Evolutionary conservation across 2,797 vertebrate species (phyloP).

Genomic region (Poeciliopsis turneri): DNA sequence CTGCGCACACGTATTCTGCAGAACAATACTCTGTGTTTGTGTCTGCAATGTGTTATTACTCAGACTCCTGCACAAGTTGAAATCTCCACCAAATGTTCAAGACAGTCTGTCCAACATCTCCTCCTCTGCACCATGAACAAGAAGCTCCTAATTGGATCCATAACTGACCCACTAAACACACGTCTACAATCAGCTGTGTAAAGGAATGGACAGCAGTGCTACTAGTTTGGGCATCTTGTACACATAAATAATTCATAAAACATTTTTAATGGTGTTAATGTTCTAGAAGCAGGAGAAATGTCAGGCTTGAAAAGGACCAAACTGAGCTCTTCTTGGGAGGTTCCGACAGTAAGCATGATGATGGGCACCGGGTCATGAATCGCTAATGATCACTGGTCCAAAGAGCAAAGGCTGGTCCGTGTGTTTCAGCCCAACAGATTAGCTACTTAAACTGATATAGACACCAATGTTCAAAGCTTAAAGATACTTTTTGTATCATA

Average conservation of each 20-base stretch:
- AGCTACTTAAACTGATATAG: neutral
- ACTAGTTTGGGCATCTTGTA: neutral
- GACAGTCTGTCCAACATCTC: conserved; percentile 23
- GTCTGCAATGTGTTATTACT: conserved; percentile 54
- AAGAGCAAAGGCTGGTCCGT: neutral
- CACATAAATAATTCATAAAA: neutral
- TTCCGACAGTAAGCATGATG: neutral
- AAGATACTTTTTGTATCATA: neutral
- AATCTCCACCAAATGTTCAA: conserved; percentile 63
- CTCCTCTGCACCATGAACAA: conserved; percentile 53
- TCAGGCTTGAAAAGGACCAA: neutral
- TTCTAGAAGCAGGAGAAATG: neutral
- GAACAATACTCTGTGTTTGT: conserved; percentile 24
- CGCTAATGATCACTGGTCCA: neutral
- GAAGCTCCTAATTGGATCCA: conserved; percentile 66
- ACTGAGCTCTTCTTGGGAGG: neutral
- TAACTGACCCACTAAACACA: conserved; percentile 64
- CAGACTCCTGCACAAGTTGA: conserved; percentile 43
- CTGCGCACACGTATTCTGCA: conserved; percentile 70
- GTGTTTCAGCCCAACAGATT: neutral
- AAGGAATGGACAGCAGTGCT: conserved; percentile 3
- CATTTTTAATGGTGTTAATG: neutral
- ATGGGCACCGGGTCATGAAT: neutral
- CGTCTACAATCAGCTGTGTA: conserved; percentile 55
- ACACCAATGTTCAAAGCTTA: neutral